These are phyloP conservation scores for Paraescarpia echinospica DNA, from an alignment of 1,140 invertebrate species.

Conservation along the genomic window DNA sequence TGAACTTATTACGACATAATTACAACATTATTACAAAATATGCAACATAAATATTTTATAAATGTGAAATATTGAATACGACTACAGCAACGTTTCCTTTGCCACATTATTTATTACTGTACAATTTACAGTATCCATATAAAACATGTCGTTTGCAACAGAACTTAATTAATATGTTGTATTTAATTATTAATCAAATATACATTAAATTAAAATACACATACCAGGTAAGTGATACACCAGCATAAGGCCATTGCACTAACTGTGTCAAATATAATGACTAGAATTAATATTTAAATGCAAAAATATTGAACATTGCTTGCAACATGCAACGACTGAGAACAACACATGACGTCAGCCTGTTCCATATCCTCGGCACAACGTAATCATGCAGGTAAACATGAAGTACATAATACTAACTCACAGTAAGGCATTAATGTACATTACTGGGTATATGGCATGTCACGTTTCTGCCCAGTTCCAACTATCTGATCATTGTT, in stretches of 20 bases:
- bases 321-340: background rate
- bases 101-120: background rate
- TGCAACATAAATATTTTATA: background rate
- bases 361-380: background rate
- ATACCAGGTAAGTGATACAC: background rate
- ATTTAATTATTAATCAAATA: background rate
- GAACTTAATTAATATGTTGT: background rate
- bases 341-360: background rate
- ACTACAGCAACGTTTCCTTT: background rate
- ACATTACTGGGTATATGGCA: background rate
- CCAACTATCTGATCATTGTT: background rate
- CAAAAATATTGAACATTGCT: constrained; percentile 6
- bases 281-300: background rate
- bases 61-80: background rate
- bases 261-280: background rate
- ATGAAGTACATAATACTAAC: background rate
- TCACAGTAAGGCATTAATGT: background rate
- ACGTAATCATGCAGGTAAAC: background rate
- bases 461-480: background rate
- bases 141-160: background rate
- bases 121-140: background rate
- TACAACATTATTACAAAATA: background rate
- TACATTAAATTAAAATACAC: background rate
- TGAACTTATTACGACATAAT: background rate
- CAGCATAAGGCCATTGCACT: background rate